A percentile compares a stretch with the other conserved stretches of the same genome.
phyloP scores from a whole-genome alignment of 2,888 invertebrate species.

The Muschampia plurimacula region DNA sequence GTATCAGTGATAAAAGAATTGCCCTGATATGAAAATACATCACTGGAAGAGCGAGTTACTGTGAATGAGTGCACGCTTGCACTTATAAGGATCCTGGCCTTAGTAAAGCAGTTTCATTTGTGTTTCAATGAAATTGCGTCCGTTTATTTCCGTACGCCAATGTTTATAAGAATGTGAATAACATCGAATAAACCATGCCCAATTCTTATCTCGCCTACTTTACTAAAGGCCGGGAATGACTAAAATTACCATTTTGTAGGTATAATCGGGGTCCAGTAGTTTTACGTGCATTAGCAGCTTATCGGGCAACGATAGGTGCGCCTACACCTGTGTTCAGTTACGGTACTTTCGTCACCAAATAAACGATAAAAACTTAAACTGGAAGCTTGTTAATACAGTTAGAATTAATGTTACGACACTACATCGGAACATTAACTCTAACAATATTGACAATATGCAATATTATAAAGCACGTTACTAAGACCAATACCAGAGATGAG shows the following conservation, averaged over 20 bases:
- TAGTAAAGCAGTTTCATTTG: background rate
- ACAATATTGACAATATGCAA: background rate
- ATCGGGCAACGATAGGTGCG: conserved; percentile 32
- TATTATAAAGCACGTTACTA: background rate
- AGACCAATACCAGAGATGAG: background rate
- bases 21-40: too few species aligned
- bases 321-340: conserved; percentile 26
- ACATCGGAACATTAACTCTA: background rate
- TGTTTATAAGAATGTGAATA: background rate
- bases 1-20: too few species aligned
- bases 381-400: conserved; percentile 21
- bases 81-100: background rate
- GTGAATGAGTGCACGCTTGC: background rate
- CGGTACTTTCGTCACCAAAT: conserved; percentile 22
- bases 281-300: conserved; percentile 33
- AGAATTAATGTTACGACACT: conserved; percentile 15
- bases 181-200: background rate
- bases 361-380: conserved; percentile 25
- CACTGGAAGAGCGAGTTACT: too few species aligned
- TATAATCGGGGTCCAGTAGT: conserved; percentile 29
- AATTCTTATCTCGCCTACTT: background rate
- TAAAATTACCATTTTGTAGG: conserved; percentile 20
- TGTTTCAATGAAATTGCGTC: background rate
- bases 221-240: background rate
- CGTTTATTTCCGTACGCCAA: background rate